These are phyloP conservation scores for Calidris pygmaea DNA, from an alignment of 2,113 vertebrate species.

Conservation along the genomic window DNA sequence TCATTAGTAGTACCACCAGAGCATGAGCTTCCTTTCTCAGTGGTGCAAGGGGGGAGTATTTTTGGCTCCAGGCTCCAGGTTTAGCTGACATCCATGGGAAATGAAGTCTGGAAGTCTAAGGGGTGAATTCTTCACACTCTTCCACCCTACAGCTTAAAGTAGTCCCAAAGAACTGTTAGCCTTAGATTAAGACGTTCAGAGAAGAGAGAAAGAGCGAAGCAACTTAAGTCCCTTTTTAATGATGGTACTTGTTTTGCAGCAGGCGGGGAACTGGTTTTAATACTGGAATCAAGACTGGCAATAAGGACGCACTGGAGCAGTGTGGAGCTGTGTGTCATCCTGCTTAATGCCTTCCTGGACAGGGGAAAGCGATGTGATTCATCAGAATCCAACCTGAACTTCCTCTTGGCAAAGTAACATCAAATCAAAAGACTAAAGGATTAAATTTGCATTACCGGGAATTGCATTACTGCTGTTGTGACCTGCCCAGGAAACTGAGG, in stretches of 20 bases:
- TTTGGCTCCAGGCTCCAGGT: slow-evolving; percentile 20
- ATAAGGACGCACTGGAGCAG: neutral
- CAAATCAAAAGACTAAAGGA: neutral
- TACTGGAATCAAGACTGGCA: neutral
- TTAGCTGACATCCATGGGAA: neutral
- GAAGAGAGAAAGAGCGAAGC: neutral
- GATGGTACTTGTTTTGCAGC: neutral
- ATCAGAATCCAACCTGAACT: neutral
- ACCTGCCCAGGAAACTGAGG: neutral
- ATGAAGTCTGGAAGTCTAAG: neutral
- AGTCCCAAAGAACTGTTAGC: neutral
- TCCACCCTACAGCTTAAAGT: neutral
- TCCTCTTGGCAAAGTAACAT: neutral
- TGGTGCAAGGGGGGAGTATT: neutral
- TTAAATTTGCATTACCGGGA: neutral
- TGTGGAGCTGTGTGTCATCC: rapidly evolving
- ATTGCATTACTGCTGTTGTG: neutral
- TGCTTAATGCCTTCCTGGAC: neutral
- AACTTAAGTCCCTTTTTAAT: neutral
- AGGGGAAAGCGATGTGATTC: neutral
- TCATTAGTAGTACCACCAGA: neutral
- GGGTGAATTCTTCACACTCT: neutral
- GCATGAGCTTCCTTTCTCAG: neutral
- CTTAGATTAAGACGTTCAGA: neutral
- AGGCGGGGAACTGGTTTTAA: neutral